These are phyloP conservation scores for Drosophila rufa DNA, from an alignment of 1,140 invertebrate species.

Conservation along the genomic window DNA sequence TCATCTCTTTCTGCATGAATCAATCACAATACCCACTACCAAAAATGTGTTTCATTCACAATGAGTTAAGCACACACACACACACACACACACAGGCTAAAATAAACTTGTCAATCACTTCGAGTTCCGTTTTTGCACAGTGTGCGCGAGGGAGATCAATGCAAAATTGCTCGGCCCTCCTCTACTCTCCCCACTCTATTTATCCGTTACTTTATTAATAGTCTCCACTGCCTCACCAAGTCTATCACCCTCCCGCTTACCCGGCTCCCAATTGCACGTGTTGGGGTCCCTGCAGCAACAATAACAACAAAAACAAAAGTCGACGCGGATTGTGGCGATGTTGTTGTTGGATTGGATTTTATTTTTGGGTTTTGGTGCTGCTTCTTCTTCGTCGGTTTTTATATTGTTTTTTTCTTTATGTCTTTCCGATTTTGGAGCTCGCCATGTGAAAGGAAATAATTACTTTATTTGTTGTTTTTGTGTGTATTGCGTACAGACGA, in stretches of 20 bases:
- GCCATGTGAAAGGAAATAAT: constrained; percentile 79
- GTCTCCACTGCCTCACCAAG: constrained; percentile 6
- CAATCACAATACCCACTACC: constrained; percentile 33
- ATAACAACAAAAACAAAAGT: constrained; percentile 32
- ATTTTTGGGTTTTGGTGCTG: constrained; percentile 64
- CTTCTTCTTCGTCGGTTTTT: constrained; percentile 47
- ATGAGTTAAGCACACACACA: constrained; percentile 4
- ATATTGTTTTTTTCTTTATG: constrained; percentile 53
- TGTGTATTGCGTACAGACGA: constrained; percentile 22
- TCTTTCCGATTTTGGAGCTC: constrained; percentile 63
- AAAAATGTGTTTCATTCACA: constrained; percentile 33
- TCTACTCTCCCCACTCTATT: background rate
- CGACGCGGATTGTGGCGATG: constrained; percentile 16
- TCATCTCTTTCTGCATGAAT: constrained; percentile 46
- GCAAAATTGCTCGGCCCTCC: constrained; percentile 13
- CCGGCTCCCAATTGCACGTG: constrained; percentile 51
- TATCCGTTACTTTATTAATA: constrained; percentile 19
- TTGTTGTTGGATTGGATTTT: constrained; percentile 46
- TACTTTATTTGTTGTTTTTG: constrained; percentile 74
- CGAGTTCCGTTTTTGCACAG: constrained; percentile 29
- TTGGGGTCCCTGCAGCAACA: constrained; percentile 50
- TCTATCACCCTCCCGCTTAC: constrained; percentile 6
- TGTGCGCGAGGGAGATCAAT: constrained; percentile 19
- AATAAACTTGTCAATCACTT: constrained; percentile 34
- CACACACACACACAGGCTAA: background rate